Base-by-base conservation (phyloP, 2,888 invertebrate genomes). In the Cynaeus angustus region DNA sequence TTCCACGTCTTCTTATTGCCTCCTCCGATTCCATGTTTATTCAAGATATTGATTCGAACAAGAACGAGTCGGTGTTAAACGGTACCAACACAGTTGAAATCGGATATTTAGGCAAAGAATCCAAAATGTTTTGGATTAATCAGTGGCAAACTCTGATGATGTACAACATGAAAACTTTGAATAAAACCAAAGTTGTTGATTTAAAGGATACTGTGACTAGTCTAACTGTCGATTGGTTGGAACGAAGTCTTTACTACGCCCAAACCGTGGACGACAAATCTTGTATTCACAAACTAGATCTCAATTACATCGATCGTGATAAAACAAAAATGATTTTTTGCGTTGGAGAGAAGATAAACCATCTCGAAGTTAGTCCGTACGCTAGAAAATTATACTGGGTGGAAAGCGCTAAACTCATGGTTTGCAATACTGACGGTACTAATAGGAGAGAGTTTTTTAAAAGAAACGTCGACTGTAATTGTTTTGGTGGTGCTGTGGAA, bases 141-240 rank as follows among this genome's bases (percentile, higher is more conserved):
- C 91, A 93, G 77, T 88, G 91, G 80, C 89, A 91, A 71, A 91
- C 93, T 82, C 84, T 94, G 69, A 89, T 92, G 74, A 88, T 89
- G 16, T 89, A 90, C 0, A 86, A 88, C 73, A 85, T 89, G 21
- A 87, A 87, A 62, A 89, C 88, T 9, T 86, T 85, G 72, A 89
- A 85, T 74, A 84, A 86, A 1, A 85, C 86, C 0, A 90, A 90
- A 80, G 85, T 92, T 33, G 83, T 88, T 0, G 86, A 88, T 8
- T 82, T 91, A 66, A 87, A 88, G 30, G 88, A 88, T n/a, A 88
- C 88, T 28, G 89, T 89, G 0, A 83, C 89, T 7, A 91, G 93
- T 69, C 84, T 97, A 21, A 90, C 93, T 1, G 88, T 95, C 0
- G 97, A 98, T 84, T 98, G 97, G 97, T 89, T 97, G 45, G 91